A percentile compares a stretch with the other conserved stretches of the same genome.
phyloP scores from a whole-genome alignment of 2,113 vertebrate species.

The Tachuris rubrigastra region DNA sequence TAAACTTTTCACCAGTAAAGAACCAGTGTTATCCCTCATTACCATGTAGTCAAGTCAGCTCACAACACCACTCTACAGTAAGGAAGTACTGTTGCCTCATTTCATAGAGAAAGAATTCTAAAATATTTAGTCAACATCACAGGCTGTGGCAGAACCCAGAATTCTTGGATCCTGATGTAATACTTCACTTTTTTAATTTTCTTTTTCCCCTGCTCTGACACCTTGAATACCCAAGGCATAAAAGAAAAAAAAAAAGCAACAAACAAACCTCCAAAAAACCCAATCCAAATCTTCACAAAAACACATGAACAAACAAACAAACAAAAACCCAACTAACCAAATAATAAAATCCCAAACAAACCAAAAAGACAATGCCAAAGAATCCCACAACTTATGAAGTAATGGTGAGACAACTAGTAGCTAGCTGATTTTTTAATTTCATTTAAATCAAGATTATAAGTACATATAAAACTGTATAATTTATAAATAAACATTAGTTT shows the following conservation, averaged over 20 bases:
- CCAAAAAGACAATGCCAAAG: neutral
- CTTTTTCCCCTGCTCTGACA: fast-evolving
- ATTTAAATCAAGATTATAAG: constrained; percentile 17
- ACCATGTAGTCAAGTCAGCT: neutral
- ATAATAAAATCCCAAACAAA: neutral
- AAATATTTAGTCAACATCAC: neutral
- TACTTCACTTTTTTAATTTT: neutral
- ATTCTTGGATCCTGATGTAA: neutral
- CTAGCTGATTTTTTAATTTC: neutral
- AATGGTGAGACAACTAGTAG: neutral
- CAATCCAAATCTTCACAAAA: no score
- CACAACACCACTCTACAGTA: neutral
- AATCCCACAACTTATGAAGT: neutral
- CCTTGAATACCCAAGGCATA: neutral
- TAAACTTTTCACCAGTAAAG: neutral
- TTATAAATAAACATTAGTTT: neutral
- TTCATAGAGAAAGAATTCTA: neutral
- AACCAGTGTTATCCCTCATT: neutral
- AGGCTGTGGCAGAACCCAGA: neutral
- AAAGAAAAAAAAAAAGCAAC: neutral
- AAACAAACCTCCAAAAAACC: neutral
- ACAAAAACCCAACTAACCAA: neutral
- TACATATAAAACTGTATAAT: neutral
- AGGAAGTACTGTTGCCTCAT: neutral
- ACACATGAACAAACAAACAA: neutral